A percentile compares a stretch with the other conserved stretches of the same genome.
Evolutionary conservation across 2,797 vertebrate species (phyloP).

Genomic region (Caiman crocodilus): DNA sequence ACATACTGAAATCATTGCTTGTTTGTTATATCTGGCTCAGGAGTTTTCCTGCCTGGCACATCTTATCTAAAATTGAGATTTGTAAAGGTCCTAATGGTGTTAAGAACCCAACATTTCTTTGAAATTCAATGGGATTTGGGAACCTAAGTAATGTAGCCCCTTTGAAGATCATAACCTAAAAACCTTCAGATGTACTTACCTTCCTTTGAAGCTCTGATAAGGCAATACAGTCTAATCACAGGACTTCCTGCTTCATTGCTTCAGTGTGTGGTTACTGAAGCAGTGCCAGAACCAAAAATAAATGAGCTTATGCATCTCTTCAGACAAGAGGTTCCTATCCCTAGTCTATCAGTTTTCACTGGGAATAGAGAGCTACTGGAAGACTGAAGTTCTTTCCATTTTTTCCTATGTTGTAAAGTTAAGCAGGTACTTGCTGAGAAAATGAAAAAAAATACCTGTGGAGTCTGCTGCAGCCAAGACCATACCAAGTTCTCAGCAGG

Average conservation of each 20-base stretch:
- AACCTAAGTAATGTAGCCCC: background rate
- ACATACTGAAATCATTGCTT: background rate
- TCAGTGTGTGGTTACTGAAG: background rate
- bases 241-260: background rate
- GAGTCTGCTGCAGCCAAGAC: slow-evolving; percentile 2
- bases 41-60: background rate
- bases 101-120: background rate
- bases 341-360: background rate
- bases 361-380: background rate
- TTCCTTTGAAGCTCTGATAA: background rate
- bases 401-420: background rate
- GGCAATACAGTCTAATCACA: accelerated
- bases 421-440: background rate
- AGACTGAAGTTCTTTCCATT: background rate
- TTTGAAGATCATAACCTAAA: background rate
- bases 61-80: background rate
- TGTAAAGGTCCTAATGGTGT: background rate
- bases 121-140: background rate
- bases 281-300: background rate
- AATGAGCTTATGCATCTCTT: background rate
- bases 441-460: background rate
- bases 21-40: background rate
- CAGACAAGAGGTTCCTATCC: background rate
- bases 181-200: background rate
- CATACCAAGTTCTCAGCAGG: background rate